Base-by-base conservation (phyloP, 2,888 invertebrate species). In the Diploptera punctata region DNA sequence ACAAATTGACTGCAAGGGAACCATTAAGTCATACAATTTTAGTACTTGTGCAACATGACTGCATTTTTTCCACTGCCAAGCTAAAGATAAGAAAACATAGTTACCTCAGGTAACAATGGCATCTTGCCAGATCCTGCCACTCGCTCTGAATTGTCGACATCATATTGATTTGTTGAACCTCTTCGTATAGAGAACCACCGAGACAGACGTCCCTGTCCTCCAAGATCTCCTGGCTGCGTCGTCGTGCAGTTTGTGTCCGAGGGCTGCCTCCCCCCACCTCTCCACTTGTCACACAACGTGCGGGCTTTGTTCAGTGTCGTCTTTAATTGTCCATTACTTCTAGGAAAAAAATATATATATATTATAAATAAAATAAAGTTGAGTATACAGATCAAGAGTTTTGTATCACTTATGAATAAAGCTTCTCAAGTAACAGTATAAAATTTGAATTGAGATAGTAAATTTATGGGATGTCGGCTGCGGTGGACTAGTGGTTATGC, bases 141-240 rank as follows among this genome's bases (percentile, higher is more conserved):
- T 83, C 47, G 83, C 82, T 76, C 85, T 84, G 67, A 86, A 76
- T 78, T 57, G 75, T 84, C 89, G 75, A 90, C 89, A 80, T 94
- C 94, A 82, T 93, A 94, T 80, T 94, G 94, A 82, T 93, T 91
- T n/a, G 91, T 86, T 75, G 92, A 92, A 54, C 93, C 92, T 74
- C 94, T 87, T 49, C 95, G 86, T 76, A 95, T 93, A 79, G 94
- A 95, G 86, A 95, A 96, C 94, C 95, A 95, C 77, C 96, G 87
- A 38, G 94, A 91, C 62, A 95, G 86, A 72, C 93, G 87, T 75
- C 94, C 93, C 65, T 84, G 81, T 52, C 80, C 80, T 21, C 76
- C 74, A 16, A 75, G 73, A 7, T 76, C 71, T 5, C 61, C 67
- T 19, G 38, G 62, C 5, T 38, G 70, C 75, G 62, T 44, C 31